Conservation (phyloP, 2,888 invertebrate genomes). For the Priocnemis perturbator region DNA sequence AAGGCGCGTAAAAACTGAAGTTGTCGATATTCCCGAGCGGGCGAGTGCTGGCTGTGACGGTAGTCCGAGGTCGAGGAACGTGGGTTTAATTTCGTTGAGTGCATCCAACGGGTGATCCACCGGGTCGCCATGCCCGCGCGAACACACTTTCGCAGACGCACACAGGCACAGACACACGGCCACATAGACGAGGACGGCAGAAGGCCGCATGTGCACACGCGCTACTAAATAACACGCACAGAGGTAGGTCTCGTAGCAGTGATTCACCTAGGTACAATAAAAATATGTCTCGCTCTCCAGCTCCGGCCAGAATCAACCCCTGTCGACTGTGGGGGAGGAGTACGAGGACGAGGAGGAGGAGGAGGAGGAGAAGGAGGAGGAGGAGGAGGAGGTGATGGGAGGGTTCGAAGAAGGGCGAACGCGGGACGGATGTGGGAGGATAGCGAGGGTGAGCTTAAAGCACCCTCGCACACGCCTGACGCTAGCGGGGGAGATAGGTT, state of each 20-base stretch:
- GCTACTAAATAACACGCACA: constrained; percentile 20
- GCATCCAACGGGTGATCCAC: constrained; percentile 69
- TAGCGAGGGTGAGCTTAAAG: constrained; percentile 38
- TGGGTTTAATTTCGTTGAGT: constrained; percentile 75
- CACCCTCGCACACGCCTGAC: constrained; percentile 50
- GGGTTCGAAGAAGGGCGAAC: constrained; percentile 2
- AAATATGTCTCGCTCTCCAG: constrained; percentile 55
- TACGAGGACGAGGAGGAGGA: constrained; percentile 22
- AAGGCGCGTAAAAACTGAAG: constrained; percentile 43
- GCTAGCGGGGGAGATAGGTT: constrained; percentile 40
- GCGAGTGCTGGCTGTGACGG: constrained; percentile 50
- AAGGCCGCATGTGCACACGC: not conserved
- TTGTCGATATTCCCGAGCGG: constrained; percentile 42
- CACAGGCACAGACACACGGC: not conserved
- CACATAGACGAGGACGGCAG: constrained; percentile 1
- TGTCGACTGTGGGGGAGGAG: constrained; percentile 38
- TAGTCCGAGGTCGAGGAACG: constrained; percentile 57
- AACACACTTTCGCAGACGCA: constrained; percentile 15
- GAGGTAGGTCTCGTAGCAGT: constrained; percentile 40
- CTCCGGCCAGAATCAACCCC: constrained; percentile 36
- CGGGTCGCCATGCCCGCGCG: constrained; percentile 35
- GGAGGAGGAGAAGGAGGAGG: not conserved
- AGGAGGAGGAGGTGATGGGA: constrained; percentile 17
- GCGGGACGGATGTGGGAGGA: not conserved
- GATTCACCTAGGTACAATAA: constrained; percentile 61